These are phyloP conservation scores for Plectropomus leopardus DNA, from an alignment of 2,113 vertebrate genomes.

Conservation along the genomic window DNA sequence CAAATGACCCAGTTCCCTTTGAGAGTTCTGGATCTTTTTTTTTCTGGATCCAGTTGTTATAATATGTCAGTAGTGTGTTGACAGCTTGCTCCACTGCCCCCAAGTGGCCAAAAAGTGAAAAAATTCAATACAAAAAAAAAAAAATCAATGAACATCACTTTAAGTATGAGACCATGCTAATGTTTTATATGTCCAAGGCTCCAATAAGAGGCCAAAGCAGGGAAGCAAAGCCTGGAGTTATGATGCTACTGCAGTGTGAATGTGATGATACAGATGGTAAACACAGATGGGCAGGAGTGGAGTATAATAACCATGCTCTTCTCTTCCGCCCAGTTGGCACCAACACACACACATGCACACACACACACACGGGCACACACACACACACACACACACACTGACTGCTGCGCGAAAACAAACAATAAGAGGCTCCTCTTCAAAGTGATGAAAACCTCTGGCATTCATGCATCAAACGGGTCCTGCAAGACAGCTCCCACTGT, in stretches of 20 bases:
- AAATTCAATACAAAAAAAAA: not conserved
- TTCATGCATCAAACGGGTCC: conserved; percentile 1
- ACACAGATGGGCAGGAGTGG: conserved; percentile 31
- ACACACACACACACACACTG: not conserved
- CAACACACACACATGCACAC: not conserved
- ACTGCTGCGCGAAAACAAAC: conserved; percentile 11
- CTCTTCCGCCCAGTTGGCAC: conserved; percentile 22
- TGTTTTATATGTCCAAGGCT: not conserved
- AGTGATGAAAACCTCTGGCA: not conserved
- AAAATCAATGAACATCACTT: not conserved
- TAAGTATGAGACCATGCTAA: not conserved
- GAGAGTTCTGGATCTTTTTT: no score
- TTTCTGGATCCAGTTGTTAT: no score
- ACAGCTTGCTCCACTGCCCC: not conserved
- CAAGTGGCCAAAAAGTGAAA: not conserved
- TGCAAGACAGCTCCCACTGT: not conserved
- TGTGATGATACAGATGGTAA: conserved; percentile 32
- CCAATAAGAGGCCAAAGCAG: not conserved
- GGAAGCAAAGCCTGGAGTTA: not conserved
- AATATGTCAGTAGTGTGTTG: no score
- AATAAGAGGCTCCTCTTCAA: not conserved
- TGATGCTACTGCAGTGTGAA: not conserved
- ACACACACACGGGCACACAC: no score
- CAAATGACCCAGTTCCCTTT: no score
- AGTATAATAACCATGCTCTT: not conserved